Evolutionary conservation across 2,888 invertebrate genomes (phyloP).

Genomic region (Stegana nigrithorax): DNA sequence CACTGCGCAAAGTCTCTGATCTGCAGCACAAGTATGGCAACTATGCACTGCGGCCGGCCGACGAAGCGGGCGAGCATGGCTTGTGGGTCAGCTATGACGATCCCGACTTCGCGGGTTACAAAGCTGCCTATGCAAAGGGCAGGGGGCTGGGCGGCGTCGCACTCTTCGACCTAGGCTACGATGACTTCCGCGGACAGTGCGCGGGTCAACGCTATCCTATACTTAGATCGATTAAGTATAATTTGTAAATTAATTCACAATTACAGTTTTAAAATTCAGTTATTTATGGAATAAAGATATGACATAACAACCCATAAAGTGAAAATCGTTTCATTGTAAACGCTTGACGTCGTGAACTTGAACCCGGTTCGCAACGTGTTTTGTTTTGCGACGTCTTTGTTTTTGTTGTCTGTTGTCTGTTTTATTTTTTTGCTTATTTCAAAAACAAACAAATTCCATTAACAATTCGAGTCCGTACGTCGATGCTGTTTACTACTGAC

Average conservation of each 20-base stretch:
- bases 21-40: conserved; percentile 83
- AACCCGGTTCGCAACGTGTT: too few relatives aligned
- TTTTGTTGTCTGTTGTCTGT: neutral
- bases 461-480: conserved; percentile 20
- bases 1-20: conserved; percentile 80
- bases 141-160: conserved; percentile 84
- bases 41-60: conserved; percentile 80
- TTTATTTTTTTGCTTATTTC: conserved; percentile 27
- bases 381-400: too few relatives aligned
- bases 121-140: conserved; percentile 78
- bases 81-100: conserved; percentile 87
- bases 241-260: conserved; percentile 54
- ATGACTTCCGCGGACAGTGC: conserved; percentile 86
- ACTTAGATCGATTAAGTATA: conserved; percentile 78
- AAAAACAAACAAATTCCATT: conserved; percentile 12
- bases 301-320: neutral
- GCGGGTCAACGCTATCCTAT: conserved; percentile 83
- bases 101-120: conserved; percentile 83
- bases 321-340: conserved; percentile 33
- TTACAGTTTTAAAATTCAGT: too few relatives aligned
- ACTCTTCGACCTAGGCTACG: conserved; percentile 79
- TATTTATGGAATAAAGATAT: too few relatives aligned
- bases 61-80: conserved; percentile 75
- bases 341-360: conserved; percentile 27
- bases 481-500: too few relatives aligned